Base-by-base conservation (phyloP, 2,888 invertebrate genomes). In the Eristalis pertinax region DNA sequence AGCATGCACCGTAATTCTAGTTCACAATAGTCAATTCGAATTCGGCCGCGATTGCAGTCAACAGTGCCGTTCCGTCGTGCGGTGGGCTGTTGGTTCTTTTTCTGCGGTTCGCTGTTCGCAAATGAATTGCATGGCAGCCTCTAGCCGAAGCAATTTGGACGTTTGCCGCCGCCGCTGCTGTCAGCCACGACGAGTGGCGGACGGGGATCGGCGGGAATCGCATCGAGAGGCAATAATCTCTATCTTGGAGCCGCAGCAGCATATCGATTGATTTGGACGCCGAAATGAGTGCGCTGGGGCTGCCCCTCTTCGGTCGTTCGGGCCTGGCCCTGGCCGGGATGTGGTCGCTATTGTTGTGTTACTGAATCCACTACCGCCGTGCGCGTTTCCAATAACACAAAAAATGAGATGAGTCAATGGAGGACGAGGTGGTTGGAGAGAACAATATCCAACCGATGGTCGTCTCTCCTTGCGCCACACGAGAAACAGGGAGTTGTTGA, bases 401-500 rank as follows among this genome's bases (percentile, higher is more conserved):
- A 38, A 64, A 64, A 26, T 13, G 22, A n/a, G 8, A 50, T 38
- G 62, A 38, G 32, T 19, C 50, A 50, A 7, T 15, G n/a, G n/a
- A n/a, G 15, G 15, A 3, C n/a, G 50, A 1, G 19, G 50, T 8
- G 15, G 29, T 43, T 24, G 35, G 29, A 22, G 58, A 60, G 41
- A 60, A 79, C 24, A 50, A 65, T 60, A 73, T 74, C 74, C 74
- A 84, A 74, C 79, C 70, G 67, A 65, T 76, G 75, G 75, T 79
- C 68, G 13, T 24, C 60, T 19, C 60, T 29, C 13, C 60, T 26
- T 29, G 26, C 60, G 26, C 60, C 60, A 62, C 87, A 73, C 84
- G 79, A 32, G 32, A 80, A 87, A 87, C 87, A 87, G 88, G 89
- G 84, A 89, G 86, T 89, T 90, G 89, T 89, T 89, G 89, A 90